Evolutionary conservation across 2,113 vertebrate species (phyloP), one percentile per base, ranked within the genome.

Genomic region (Progne subis): DNA sequence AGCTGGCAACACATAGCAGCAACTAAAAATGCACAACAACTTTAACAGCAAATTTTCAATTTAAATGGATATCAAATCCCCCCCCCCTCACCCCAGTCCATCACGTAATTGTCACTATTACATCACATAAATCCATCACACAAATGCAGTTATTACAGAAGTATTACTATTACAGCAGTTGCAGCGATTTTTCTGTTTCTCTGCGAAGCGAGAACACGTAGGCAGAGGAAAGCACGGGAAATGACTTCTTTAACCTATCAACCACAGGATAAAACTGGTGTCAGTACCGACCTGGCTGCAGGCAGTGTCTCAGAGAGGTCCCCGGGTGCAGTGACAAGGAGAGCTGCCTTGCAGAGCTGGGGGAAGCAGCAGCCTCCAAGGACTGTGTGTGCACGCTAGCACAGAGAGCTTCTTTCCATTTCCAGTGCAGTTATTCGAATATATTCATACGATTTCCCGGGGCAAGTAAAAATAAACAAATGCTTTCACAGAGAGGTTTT

Each of bases 181-280:
- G 4, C 13, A n/a, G 59, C 17, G 37, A n/a, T 74, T 74, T 80
- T 68, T 82, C 49, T 61, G 24, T 82, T 93, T 82, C 39, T 6
- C 12, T 37, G 31, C 24, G 37, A 56, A 63, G 37, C 14, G 3
- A 86, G n/a, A 79, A 49, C 0, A 0, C 3, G 24, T 17, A 56
- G 50, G n/a, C 17, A 57, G 68, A 88, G 72, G 12, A 76, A 92
- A 57, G 34, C 2, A 52, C 0, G 0, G 1, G 32, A 86, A 86
- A 65, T 65, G 49, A 29, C 28, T 59, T 49, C 86, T 65, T 60
- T 61, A 61, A 46, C 18, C 6, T 18, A 15, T n/a, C 1, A 5
- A 78, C 44, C 1, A 18, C 0, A 9, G 32, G 19, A 13, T 5
- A 76, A 41, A 86, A 24, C 9, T 7, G 20, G 25, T 34, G 63